A percentile compares a stretch with the other conserved stretches of the same genome.
Conservation (phyloP, 2,888 invertebrate species). For the Limenitis camilla region DNA sequence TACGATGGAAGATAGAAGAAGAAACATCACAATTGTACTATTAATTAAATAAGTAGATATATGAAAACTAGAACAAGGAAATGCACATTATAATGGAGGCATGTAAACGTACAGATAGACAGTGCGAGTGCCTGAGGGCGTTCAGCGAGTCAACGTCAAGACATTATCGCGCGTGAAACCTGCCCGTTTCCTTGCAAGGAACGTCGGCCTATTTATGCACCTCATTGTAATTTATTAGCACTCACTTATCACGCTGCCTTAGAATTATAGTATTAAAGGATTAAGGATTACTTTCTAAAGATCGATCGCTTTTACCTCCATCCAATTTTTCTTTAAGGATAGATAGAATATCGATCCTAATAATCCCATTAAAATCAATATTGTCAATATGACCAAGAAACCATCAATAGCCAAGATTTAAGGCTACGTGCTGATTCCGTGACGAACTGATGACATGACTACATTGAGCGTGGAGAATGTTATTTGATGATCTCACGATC, state of each 20-base stretch:
- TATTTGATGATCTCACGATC: slow-evolving; percentile 12
- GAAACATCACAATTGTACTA: too few species aligned
- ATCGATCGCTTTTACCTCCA: too few species aligned
- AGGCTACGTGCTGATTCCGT: slow-evolving; percentile 8
- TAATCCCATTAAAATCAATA: too few species aligned
- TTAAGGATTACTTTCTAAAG: too few species aligned
- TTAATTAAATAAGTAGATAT: too few species aligned
- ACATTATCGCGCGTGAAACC: slow-evolving; percentile 16
- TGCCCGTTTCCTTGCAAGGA: slow-evolving; percentile 13
- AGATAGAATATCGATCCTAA: too few species aligned
- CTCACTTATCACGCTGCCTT: slow-evolving; percentile 2
- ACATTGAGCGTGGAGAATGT: slow-evolving; percentile 12
- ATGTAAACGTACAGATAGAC: background rate
- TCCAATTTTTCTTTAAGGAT: too few species aligned
- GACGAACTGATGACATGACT: background rate
- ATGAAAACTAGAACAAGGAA: too few species aligned
- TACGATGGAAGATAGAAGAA: too few species aligned
- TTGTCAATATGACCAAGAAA: background rate
- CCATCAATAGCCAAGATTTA: background rate
- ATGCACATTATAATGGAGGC: too few species aligned
- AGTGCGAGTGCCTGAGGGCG: background rate
- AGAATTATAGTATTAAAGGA: background rate
- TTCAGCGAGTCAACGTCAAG: slow-evolving; percentile 13
- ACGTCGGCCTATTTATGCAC: slow-evolving; percentile 16
- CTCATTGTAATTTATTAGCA: slow-evolving; percentile 11